Percentiles rank a stretch among this genome's conserved stretches.
Conservation (phyloP, 2,797 vertebrate genomes). For the Gephyroberyx darwinii region DNA sequence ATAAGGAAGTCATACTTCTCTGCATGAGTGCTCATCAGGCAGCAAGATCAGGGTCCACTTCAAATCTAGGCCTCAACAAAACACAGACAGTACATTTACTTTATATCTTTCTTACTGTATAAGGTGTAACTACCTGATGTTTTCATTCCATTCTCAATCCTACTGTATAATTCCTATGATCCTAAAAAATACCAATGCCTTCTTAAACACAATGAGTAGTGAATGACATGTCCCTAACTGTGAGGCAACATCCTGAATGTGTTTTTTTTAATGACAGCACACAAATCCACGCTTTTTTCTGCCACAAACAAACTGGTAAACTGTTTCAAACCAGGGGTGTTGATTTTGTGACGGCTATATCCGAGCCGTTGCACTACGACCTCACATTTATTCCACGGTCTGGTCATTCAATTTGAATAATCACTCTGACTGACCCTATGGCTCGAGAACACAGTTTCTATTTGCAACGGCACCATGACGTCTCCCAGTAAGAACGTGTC, state of each 20-base stretch:
- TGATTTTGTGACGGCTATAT: constrained; percentile 42
- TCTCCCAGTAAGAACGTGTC: constrained; percentile 88
- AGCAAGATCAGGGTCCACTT: background rate
- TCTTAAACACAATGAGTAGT: background rate
- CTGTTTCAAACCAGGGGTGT: constrained; percentile 29
- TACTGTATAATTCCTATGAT: constrained; percentile 4
- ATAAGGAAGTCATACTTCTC: background rate
- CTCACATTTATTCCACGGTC: constrained; percentile 41
- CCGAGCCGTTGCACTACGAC: constrained; percentile 48
- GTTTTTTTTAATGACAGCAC: constrained; percentile 19
- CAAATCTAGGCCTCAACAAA: background rate
- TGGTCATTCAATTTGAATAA: constrained; percentile 62
- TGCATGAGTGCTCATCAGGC: background rate
- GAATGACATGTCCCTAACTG: constrained; percentile 14
- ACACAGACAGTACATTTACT: background rate
- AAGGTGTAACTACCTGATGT: background rate
- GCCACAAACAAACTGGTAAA: constrained; percentile 40
- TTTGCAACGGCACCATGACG: constrained; percentile 81
- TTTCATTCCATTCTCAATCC: background rate
- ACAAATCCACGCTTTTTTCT: constrained; percentile 12
- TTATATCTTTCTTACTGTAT: background rate
- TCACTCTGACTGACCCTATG: constrained; percentile 64
- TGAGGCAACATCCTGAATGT: constrained; percentile 25
- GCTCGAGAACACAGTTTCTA: constrained; percentile 70
- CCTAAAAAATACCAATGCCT: constrained; percentile 15